Evolutionary conservation across 2,888 invertebrate genomes (phyloP).

Genomic region (Tachina fera): DNA sequence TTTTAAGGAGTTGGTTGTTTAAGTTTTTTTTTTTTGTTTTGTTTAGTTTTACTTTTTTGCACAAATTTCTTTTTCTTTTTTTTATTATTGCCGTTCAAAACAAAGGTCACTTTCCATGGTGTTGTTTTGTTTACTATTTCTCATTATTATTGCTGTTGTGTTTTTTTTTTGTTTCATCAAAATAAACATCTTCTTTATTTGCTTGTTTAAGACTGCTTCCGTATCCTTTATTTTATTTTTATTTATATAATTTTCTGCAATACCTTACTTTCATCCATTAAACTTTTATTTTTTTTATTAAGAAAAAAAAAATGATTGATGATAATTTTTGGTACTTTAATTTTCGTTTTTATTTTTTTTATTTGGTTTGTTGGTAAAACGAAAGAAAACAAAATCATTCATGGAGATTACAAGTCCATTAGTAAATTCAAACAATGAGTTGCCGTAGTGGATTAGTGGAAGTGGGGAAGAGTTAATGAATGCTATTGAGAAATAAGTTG

Average conservation of each 20-base stretch:
- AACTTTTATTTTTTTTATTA: constrained; percentile 23
- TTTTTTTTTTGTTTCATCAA: constrained; percentile 10
- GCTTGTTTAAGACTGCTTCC: constrained; percentile 1
- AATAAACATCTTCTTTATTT: constrained; percentile 31
- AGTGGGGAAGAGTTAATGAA: constrained; percentile 4
- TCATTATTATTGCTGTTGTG: constrained; percentile 24
- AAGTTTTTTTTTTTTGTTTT: constrained; percentile 12
- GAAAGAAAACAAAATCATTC: constrained; percentile 42
- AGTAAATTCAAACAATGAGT: constrained; percentile 29
- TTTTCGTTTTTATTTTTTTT: not conserved
- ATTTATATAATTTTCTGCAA: not conserved
- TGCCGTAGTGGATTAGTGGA: not conserved
- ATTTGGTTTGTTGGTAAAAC: not conserved
- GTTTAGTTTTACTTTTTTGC: constrained; percentile 30
- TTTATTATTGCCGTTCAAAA: not conserved
- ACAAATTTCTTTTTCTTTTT: not conserved
- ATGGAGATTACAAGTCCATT: constrained; percentile 46
- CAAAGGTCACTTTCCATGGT: constrained; percentile 5
- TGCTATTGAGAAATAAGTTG: not conserved
- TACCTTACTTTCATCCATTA: constrained; percentile 30
- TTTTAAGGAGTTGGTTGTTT: constrained; percentile 32
- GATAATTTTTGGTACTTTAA: constrained; percentile 40
- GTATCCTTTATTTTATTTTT: not conserved
- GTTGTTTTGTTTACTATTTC: constrained; percentile 14
- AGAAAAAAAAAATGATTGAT: constrained; percentile 47